Percentiles rank a stretch among this genome's conserved stretches.
These are phyloP conservation scores for Saguinus oedipus DNA, from an alignment of 2,797 vertebrate genomes.

Conservation along the genomic window DNA sequence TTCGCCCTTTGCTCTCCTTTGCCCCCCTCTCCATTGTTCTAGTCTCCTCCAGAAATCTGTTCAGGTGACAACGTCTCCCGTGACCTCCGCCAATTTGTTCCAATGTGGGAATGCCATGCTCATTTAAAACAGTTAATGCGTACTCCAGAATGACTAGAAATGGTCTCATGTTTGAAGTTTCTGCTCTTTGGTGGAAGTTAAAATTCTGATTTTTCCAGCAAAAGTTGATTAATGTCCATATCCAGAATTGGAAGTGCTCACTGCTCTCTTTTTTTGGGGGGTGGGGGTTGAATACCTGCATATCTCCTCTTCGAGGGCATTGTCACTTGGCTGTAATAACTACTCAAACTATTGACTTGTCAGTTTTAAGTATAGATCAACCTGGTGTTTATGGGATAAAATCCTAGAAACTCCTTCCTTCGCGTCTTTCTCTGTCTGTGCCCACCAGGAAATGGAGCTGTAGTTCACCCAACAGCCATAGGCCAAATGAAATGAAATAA, in stretches of 20 bases:
- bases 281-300: background rate
- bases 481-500: background rate
- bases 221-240: background rate
- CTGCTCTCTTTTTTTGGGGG: background rate
- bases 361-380: background rate
- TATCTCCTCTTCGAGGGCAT: background rate
- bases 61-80: background rate
- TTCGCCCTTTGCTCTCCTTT: background rate
- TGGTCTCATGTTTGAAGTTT: fast-evolving
- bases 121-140: background rate
- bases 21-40: background rate
- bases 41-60: background rate
- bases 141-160: background rate
- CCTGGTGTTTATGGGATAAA: background rate
- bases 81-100: background rate
- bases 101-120: background rate
- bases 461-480: background rate
- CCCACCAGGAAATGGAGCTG: background rate
- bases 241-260: background rate
- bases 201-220: background rate
- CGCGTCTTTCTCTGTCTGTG: background rate
- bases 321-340: background rate
- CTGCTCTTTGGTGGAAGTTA: background rate
- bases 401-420: background rate
- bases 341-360: background rate